phyloP scores from a whole-genome alignment of 2,113 vertebrate genomes.

The Illadopsis cleaveri region DNA sequence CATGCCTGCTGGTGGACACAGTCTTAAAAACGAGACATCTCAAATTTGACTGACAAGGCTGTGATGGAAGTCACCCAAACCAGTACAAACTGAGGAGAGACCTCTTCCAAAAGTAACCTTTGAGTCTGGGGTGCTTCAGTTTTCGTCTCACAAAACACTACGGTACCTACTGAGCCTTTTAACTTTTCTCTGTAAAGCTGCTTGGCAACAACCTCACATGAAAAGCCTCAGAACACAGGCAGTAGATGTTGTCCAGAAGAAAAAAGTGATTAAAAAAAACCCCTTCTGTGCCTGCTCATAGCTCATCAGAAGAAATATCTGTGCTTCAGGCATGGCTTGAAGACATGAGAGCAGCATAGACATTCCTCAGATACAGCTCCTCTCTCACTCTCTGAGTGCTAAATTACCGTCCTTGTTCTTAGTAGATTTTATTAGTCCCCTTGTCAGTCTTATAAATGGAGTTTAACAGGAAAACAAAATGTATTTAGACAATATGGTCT shows the following conservation, averaged over 20 bases:
- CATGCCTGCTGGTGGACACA: not conserved
- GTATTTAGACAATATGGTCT: slow-evolving; percentile 25
- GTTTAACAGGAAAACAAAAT: slow-evolving; percentile 35
- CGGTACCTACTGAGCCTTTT: not conserved
- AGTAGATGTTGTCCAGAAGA: not conserved
- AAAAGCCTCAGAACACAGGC: not conserved
- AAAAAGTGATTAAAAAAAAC: not conserved
- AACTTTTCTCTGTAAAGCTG: not conserved
- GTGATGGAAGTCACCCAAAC: not conserved
- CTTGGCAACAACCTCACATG: not conserved
- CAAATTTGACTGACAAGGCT: not conserved
- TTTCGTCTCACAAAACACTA: not conserved
- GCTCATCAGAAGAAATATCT: not conserved
- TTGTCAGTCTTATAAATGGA: slow-evolving; percentile 46
- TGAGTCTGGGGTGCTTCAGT: not conserved
- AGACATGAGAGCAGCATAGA: not conserved
- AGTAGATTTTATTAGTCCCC: slow-evolving; percentile 42
- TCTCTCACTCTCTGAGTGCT: not conserved
- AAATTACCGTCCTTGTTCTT: slow-evolving; percentile 37
- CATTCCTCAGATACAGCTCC: not conserved
- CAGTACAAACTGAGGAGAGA: not conserved
- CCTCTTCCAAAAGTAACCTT: not conserved
- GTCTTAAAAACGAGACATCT: not conserved
- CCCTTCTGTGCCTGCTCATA: not conserved
- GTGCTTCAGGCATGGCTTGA: not conserved